Evolutionary conservation across 2,797 vertebrate genomes (phyloP), one percentile per base, ranked within the genome.

Genomic region (Sarcophilus harrisii): DNA sequence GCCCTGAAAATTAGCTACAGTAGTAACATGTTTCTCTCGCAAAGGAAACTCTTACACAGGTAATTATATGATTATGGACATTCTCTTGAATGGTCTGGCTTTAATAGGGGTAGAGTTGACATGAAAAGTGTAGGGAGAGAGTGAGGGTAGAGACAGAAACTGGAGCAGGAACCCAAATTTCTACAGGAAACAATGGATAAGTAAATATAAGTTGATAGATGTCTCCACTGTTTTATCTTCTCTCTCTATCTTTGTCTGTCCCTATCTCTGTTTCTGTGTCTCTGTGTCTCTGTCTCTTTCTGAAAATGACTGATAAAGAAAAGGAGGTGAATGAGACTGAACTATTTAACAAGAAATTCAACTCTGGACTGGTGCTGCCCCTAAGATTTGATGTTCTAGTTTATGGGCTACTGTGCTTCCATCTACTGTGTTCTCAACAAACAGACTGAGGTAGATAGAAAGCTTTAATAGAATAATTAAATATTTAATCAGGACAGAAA

Each of bases 31-130:
- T 81, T 96, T 54, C 57, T 93, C 13, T 54, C 95, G 24, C 91
- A 95, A 81, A 97, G 96, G 13, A 30, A 94, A 92, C 8, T 92
- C 13, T 97, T 93, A 91, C 55, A 58, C 81, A 38, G 18, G 29
- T 91, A 96, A 92, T 91, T 95, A 52, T 90, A 32, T 96, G 81
- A 93, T 98, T 94, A 97, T 97, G 97, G 91, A 93, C 93, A 62
- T 14, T 28, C 96, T 95, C 94, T 62, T 60, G 94, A 97, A 95
- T 73, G 59, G 1, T 28, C 59, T 95, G 93, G 14, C 94, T 96
- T 73, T 90, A 91, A 94, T 93, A 97, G 94, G 29, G 89, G 55
- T 95, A 95, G 54, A 94, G 89, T 94, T 90, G 92, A n/a, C 21
- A 29, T 18, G 38, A 32, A 32, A 45, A 16, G 3, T 11, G 5